Evolutionary conservation across 2,888 invertebrate genomes (phyloP).

Genomic region (Sisyra terminalis): DNA sequence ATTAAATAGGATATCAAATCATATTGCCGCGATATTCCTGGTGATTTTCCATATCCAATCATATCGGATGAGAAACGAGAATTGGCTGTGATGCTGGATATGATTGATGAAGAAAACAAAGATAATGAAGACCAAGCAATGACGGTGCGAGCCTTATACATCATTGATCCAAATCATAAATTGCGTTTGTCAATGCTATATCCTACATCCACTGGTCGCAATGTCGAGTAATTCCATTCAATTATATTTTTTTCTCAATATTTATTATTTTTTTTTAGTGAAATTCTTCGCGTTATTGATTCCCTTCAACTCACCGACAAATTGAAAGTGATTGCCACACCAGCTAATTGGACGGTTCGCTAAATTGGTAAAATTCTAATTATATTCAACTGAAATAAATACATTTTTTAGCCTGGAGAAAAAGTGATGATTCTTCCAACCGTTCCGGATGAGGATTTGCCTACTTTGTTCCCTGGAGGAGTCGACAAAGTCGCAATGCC

Average conservation of each 20-base stretch:
- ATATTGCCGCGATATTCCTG: slow-evolving; percentile 50
- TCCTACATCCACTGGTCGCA: slow-evolving; percentile 72
- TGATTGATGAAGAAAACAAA: slow-evolving; percentile 61
- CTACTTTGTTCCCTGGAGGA: slow-evolving; percentile 50
- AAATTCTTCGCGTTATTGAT: slow-evolving; percentile 68
- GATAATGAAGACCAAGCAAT: slow-evolving; percentile 45
- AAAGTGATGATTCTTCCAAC: slow-evolving; percentile 67
- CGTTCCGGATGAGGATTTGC: slow-evolving; percentile 46
- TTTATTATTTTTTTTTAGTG: slow-evolving; percentile 35
- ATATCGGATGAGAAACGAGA: slow-evolving; percentile 59
- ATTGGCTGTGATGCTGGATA: slow-evolving; percentile 55
- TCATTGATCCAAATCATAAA: slow-evolving; percentile 65
- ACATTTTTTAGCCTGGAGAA: slow-evolving; percentile 40
- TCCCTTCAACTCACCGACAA: slow-evolving; percentile 62
- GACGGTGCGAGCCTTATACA: slow-evolving; percentile 60
- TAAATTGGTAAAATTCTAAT: background rate
- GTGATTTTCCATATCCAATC: slow-evolving; percentile 65
- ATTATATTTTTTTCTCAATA: background rate
- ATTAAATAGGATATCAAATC: slow-evolving; percentile 43
- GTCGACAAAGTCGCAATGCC: slow-evolving; percentile 52
- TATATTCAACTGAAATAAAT: slow-evolving; percentile 2
- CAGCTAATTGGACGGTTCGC: slow-evolving; percentile 22
- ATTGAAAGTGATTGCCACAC: slow-evolving; percentile 34
- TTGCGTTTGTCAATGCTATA: slow-evolving; percentile 68
- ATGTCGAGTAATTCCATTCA: slow-evolving; percentile 52